Percentiles rank a stretch among this genome's conserved stretches.
These are phyloP conservation scores for Siniperca chuatsi DNA, from an alignment of 2,113 vertebrate species.

Conservation along the genomic window DNA sequence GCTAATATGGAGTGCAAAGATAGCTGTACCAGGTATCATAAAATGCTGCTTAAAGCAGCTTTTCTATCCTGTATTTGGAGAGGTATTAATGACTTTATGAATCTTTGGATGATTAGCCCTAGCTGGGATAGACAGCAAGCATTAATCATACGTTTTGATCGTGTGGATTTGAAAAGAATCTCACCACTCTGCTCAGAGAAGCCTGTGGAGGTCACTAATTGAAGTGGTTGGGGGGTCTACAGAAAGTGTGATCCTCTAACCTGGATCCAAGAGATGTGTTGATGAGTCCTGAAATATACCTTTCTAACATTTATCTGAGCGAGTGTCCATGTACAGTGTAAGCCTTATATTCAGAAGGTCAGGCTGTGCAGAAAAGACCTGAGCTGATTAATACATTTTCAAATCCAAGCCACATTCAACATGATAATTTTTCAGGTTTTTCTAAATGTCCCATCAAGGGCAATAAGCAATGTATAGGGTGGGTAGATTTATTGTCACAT, in stretches of 20 bases:
- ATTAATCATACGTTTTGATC: slow-evolving; percentile 77
- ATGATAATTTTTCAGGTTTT: slow-evolving; percentile 15
- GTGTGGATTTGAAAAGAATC: slow-evolving; percentile 58
- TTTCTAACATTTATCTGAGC: background rate
- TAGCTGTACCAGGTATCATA: slow-evolving; percentile 40
- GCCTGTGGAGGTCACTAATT: slow-evolving; percentile 72
- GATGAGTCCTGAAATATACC: slow-evolving; percentile 56
- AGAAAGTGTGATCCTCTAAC: slow-evolving; percentile 57
- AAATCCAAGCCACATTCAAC: slow-evolving; percentile 23
- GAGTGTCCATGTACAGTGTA: background rate
- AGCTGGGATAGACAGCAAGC: slow-evolving; percentile 54
- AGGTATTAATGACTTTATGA: slow-evolving; percentile 70
- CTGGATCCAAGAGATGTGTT: slow-evolving; percentile 60
- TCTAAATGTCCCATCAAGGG: slow-evolving; percentile 58
- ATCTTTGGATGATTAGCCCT: slow-evolving; percentile 65
- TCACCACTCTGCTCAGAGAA: slow-evolving; percentile 28
- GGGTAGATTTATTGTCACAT: slow-evolving; percentile 62
- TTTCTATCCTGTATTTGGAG: slow-evolving; percentile 52
- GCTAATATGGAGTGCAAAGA: slow-evolving; percentile 52
- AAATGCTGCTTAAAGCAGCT: slow-evolving; percentile 62
- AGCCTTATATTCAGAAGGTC: background rate
- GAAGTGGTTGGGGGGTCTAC: slow-evolving; percentile 57
- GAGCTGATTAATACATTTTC: slow-evolving; percentile 29
- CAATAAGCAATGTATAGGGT: slow-evolving; percentile 54
- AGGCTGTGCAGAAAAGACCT: slow-evolving; percentile 2